A percentile compares a stretch with the other conserved stretches of the same genome.
Evolutionary conservation across 2,888 invertebrate species (phyloP).

Genomic region (Nebria salina): DNA sequence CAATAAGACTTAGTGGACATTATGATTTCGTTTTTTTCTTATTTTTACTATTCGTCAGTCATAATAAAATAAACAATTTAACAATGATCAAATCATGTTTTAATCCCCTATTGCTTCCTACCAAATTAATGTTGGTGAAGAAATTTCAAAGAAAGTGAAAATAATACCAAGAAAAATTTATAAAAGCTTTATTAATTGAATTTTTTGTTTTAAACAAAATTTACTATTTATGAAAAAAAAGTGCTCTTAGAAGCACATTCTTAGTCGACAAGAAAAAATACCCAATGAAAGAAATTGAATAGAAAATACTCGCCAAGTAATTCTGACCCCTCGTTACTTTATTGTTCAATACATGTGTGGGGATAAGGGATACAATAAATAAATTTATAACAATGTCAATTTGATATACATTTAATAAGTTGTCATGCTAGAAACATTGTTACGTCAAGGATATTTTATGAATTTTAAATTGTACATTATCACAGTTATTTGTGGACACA

Average conservation of each 20-base stretch:
- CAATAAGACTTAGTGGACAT: slow-evolving; percentile 38
- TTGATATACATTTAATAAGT: slow-evolving; percentile 61
- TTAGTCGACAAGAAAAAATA: too few relatives aligned
- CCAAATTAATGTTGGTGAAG: not conserved
- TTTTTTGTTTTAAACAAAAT: too few relatives aligned
- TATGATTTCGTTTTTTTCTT: slow-evolving; percentile 31
- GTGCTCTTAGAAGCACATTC: too few relatives aligned
- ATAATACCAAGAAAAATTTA: too few relatives aligned
- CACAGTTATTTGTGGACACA: slow-evolving; percentile 64
- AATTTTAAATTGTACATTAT: slow-evolving; percentile 62
- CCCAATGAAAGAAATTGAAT: too few relatives aligned
- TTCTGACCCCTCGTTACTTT: too few relatives aligned
- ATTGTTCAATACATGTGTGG: not conserved
- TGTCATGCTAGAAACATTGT: slow-evolving; percentile 64
- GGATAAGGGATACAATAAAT: slow-evolving; percentile 14
- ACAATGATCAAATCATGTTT: slow-evolving; percentile 9
- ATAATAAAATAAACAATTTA: slow-evolving; percentile 37
- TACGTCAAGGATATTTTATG: slow-evolving; percentile 60
- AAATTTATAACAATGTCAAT: slow-evolving; percentile 33
- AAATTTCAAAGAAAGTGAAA: too few relatives aligned
- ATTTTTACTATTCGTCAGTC: slow-evolving; percentile 38
- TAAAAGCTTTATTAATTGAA: too few relatives aligned
- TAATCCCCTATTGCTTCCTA: not conserved
- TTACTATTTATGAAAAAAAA: too few relatives aligned
- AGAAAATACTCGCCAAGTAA: too few relatives aligned